These are phyloP conservation scores for Porites lobata DNA, from an alignment of 92 coral and sea anemone genomes.

Conservation along the genomic window DNA sequence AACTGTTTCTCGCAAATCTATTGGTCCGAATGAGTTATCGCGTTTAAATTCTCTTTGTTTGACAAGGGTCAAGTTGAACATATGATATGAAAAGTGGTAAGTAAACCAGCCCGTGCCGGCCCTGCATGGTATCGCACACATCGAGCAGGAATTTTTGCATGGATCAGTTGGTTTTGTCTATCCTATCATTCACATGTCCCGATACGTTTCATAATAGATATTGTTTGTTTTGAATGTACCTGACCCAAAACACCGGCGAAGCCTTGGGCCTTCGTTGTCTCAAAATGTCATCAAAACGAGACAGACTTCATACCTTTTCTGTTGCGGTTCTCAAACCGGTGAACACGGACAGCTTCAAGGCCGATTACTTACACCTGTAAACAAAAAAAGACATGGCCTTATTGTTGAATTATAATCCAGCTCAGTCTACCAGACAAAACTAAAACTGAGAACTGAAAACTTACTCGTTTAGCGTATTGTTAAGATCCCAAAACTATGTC, in stretches of 20 bases:
- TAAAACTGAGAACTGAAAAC: no score
- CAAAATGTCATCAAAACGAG: not conserved
- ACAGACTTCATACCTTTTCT: not conserved
- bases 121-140: no score
- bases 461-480: no score
- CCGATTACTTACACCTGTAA: not conserved
- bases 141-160: no score
- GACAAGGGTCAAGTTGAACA: not conserved
- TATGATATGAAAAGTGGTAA: no score
- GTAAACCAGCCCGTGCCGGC: no score
- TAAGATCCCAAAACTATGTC: no score
- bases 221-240: not conserved
- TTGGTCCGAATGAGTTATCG: constrained; percentile 2
- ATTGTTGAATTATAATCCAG: no score
- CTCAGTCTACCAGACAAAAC: no score
- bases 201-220: not conserved
- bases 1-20: not conserved
- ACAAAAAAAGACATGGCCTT: no score
- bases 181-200: not conserved
- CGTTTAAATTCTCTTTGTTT: not conserved
- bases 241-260: not conserved
- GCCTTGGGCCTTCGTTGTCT: not conserved
- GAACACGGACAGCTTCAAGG: constrained; percentile 7
- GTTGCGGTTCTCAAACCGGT: not conserved
- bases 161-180: not conserved